Evolutionary conservation across 2,888 invertebrate species (phyloP).

Genomic region (Cremastinae sp.): DNA sequence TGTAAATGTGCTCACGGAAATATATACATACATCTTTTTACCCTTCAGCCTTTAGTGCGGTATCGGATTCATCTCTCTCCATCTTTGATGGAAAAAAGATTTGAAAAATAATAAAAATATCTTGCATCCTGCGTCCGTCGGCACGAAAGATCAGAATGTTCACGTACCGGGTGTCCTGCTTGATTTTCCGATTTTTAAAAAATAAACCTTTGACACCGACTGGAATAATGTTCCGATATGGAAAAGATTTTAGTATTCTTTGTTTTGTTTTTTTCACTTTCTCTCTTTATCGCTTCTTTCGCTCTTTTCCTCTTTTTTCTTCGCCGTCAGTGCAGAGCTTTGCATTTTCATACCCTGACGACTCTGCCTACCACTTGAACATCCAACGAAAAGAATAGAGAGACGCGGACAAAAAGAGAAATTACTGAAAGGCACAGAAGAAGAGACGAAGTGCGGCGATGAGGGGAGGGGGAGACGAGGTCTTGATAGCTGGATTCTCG

Average conservation of each 20-base stretch:
- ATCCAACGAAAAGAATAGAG: conserved; percentile 21
- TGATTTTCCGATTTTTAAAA: not conserved
- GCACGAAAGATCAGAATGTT: too few species aligned
- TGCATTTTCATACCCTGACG: conserved; percentile 27
- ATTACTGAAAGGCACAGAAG: too few species aligned
- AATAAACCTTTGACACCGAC: too few species aligned
- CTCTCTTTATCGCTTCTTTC: not conserved
- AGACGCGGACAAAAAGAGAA: not conserved
- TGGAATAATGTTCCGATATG: too few species aligned
- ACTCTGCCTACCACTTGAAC: conserved; percentile 17
- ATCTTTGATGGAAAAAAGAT: too few species aligned
- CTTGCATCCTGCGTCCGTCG: too few species aligned
- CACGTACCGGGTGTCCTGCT: not conserved
- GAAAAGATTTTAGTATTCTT: too few species aligned
- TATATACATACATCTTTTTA: too few species aligned
- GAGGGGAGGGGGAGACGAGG: not conserved
- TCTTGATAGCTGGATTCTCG: conserved; percentile 15
- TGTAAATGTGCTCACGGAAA: too few species aligned
- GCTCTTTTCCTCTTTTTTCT: not conserved
- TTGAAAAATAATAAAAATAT: too few species aligned
- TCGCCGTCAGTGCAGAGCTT: not conserved
- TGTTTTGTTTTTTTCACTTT: conserved; percentile 9
- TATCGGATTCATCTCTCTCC: too few species aligned
- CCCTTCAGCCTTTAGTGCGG: too few species aligned
- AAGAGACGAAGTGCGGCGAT: not conserved